Percentiles rank a stretch among this genome's conserved stretches.
Evolutionary conservation across 1,140 invertebrate genomes (phyloP).

Genomic region (Gryon sp.): DNA sequence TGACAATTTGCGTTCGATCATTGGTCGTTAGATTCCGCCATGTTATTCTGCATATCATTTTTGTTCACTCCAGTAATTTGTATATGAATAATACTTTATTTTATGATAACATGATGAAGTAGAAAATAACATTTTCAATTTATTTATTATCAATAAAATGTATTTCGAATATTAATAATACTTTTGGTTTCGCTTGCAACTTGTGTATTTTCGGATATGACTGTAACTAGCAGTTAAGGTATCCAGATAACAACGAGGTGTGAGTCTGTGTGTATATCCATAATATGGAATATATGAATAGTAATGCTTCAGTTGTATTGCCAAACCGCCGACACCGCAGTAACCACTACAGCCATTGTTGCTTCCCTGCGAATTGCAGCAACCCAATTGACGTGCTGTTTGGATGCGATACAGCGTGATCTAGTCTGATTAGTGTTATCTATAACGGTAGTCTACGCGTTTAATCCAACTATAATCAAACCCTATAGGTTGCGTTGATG

Average conservation of each 20-base stretch:
- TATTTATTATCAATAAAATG: too few relatives aligned
- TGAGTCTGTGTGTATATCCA: slow-evolving; percentile 67
- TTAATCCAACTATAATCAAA: slow-evolving; percentile 70
- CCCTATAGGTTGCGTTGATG: slow-evolving; percentile 52
- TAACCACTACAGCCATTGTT: slow-evolving; percentile 43
- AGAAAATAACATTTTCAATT: too few relatives aligned
- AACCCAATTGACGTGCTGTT: slow-evolving; percentile 71
- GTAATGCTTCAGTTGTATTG: slow-evolving; percentile 75
- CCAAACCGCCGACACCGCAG: slow-evolving; percentile 66
- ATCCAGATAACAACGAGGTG: slow-evolving; percentile 13
- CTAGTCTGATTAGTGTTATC: slow-evolving; percentile 78
- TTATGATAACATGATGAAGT: too few relatives aligned
- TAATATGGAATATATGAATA: slow-evolving; percentile 80
- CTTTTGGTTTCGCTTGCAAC: slow-evolving; percentile 6
- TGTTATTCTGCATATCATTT: too few relatives aligned
- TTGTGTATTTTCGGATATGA: slow-evolving; percentile 7
- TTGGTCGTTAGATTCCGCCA: slow-evolving; percentile 6
- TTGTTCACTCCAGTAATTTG: too few relatives aligned
- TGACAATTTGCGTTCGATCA: slow-evolving; percentile 35
- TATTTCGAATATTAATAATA: slow-evolving; percentile 7
- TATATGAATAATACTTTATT: too few relatives aligned
- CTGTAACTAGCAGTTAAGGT: slow-evolving; percentile 25
- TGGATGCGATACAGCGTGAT: slow-evolving; percentile 73
- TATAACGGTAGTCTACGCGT: slow-evolving; percentile 70
- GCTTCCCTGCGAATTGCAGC: slow-evolving; percentile 48